Evolutionary conservation across 2,113 vertebrate genomes (phyloP).

Genomic region (human): DNA sequence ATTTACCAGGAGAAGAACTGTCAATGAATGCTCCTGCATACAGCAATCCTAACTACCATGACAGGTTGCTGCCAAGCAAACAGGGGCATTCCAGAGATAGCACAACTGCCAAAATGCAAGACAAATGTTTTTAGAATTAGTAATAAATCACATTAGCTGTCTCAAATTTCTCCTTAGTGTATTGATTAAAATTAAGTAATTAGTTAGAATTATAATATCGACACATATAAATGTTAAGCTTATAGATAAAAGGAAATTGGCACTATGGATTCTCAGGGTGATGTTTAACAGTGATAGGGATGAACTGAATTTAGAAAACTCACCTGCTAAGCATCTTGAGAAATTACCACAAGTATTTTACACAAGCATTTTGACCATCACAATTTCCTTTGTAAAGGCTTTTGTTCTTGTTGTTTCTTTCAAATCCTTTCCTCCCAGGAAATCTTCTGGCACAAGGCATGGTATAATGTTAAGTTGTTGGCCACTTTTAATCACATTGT

Average conservation of each 20-base stretch:
- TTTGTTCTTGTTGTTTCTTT: background rate
- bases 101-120: constrained; percentile 67
- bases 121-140: constrained; percentile 68
- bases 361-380: background rate
- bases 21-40: constrained; percentile 61
- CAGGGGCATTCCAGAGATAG: constrained; percentile 49
- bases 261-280: background rate
- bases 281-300: background rate
- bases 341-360: background rate
- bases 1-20: constrained; percentile 50
- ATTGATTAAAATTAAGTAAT: constrained; percentile 80
- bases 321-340: background rate
- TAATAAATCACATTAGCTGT: constrained; percentile 76
- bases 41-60: constrained; percentile 62
- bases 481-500: background rate
- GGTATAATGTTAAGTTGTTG: background rate
- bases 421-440: background rate
- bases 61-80: constrained; percentile 76
- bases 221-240: constrained; percentile 35
- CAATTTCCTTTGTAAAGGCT: background rate
- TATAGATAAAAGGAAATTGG: background rate
- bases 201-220: constrained; percentile 69
- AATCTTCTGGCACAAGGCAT: background rate
- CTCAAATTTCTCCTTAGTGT: constrained; percentile 65
- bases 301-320: background rate